Conservation (phyloP, 2,888 invertebrate species). For the Lucinisca nassula region DNA sequence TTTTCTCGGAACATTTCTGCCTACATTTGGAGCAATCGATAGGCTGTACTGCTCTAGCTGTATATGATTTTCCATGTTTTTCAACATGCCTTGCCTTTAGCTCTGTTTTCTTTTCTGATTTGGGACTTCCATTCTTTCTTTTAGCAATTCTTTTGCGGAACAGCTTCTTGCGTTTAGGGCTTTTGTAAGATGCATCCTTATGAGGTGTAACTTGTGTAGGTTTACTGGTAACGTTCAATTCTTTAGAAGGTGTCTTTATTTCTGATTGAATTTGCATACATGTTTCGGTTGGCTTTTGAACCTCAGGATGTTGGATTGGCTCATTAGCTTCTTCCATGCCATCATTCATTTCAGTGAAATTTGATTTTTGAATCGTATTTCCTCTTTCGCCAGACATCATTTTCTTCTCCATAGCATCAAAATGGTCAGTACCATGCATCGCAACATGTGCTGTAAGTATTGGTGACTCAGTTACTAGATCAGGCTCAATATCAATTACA, state of each 20-base stretch:
- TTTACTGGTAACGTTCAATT: no score
- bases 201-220: background rate
- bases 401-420: no score
- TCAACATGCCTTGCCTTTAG: background rate
- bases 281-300: no score
- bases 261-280: background rate
- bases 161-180: background rate
- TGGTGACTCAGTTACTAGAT: background rate
- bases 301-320: background rate
- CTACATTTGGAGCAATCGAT: no score
- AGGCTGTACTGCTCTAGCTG: background rate
- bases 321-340: background rate
- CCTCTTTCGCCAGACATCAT: background rate
- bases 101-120: background rate
- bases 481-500: slow-evolving; percentile 41
- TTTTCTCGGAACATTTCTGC: no score
- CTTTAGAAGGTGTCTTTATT: background rate
- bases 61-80: background rate
- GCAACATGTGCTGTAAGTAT: slow-evolving; percentile 25
- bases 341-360: background rate
- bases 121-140: background rate
- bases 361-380: background rate
- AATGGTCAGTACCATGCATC: slow-evolving; percentile 19
- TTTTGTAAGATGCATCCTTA: no score
- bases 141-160: no score